A percentile compares a stretch with the other conserved stretches of the same genome.
phyloP scores from a whole-genome alignment of 2,888 invertebrate genomes.

The Lasioglossum lativentre region DNA sequence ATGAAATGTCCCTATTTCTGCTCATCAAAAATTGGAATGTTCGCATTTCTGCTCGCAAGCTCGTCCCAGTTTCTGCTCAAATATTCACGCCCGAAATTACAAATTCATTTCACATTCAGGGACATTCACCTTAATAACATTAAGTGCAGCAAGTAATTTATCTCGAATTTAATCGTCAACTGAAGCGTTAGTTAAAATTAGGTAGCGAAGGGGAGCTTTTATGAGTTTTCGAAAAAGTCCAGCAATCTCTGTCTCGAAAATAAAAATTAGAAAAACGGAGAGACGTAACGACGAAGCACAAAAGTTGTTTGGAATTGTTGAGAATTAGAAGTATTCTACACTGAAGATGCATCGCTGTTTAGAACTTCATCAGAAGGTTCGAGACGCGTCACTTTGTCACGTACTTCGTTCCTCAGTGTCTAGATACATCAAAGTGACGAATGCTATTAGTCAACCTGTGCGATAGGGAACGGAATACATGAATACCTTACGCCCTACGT shows the following conservation, averaged over 20 bases:
- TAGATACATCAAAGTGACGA: slow-evolving; percentile 45
- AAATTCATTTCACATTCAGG: no score
- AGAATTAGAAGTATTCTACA: not conserved
- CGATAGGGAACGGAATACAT: slow-evolving; percentile 60
- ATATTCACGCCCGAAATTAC: no score
- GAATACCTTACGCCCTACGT: slow-evolving; percentile 67
- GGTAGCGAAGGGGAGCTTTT: no score
- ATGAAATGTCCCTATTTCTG: no score
- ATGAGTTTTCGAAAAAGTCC: no score
- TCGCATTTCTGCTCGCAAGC: no score
- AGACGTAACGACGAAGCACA: not conserved
- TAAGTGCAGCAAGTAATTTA: no score
- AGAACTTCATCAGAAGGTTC: not conserved
- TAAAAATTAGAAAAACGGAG: not conserved
- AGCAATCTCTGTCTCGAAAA: no score
- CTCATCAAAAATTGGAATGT: no score
- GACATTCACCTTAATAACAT: no score
- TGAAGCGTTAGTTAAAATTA: not conserved
- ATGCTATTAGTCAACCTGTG: slow-evolving; percentile 49
- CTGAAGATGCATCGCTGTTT: not conserved
- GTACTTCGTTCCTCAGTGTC: slow-evolving; percentile 3
- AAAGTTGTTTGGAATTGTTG: not conserved
- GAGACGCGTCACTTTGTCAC: not conserved
- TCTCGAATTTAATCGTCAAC: no score
- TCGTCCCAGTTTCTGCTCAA: no score